Base-by-base conservation (phyloP, 2,888 invertebrate species). In the Epirrita christyi region DNA sequence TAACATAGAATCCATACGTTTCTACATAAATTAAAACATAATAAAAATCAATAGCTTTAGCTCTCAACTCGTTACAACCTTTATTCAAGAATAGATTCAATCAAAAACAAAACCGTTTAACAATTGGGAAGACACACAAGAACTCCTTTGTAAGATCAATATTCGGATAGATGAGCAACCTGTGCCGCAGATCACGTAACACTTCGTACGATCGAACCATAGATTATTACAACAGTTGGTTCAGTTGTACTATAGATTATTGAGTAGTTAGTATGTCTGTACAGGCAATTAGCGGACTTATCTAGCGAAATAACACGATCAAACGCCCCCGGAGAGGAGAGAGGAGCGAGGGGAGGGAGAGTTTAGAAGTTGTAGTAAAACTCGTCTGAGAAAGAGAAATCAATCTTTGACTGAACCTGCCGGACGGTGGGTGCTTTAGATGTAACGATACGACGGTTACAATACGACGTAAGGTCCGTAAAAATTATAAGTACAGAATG, bases 201-300 rank as follows among this genome's bases (percentile, higher is more conserved):
- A 53, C 28, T 49, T 45, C 21, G 48, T 58, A 58, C n/a, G 7
- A 14, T 0, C 8, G 13, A n/a, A 6, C 9, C 44, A 34, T 13
- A 45, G 53, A 46, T 32, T 14, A 38, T 15, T n/a, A 10, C 9
- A n/a, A 38, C 27, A 59, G 55, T 47, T 51, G 38, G 42, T 55
- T 38, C 5, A 10, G 10, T 0, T 15, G 7, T 27, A 15, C 10
- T 28, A 38, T 14, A 46, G 56, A 15, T 10, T 29, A 43, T 9
- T 10, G 42, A 14, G 6, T 21, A 47, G 56, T 56, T 28, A 46
- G 56, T 61, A 49, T 40, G 62, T 72, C 75, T 78, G 81, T 81
- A 76, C 73, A 75, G 84, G 78, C 89, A 90, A 89, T 90, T 88
- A 90, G 82, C 82, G 78, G 85, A 82, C 83, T 88, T 86, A 88